Evolutionary conservation across 2,113 vertebrate genomes (phyloP).

Genomic region (Brachyhypopomus occidentalis): DNA sequence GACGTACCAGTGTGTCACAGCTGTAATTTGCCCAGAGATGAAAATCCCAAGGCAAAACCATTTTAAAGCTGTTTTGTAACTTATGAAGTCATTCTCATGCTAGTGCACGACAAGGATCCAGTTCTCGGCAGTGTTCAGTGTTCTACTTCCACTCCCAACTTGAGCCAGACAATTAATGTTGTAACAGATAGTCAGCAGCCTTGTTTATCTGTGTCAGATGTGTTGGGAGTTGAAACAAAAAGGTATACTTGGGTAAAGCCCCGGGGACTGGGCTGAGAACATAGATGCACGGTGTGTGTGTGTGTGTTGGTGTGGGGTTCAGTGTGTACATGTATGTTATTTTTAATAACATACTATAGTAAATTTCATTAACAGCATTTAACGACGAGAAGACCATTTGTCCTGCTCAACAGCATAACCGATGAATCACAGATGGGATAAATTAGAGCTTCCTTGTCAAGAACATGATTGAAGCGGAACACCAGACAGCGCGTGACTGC

Average conservation of each 20-base stretch:
- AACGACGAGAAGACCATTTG: background rate
- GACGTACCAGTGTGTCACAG: background rate
- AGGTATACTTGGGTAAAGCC: background rate
- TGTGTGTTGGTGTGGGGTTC: background rate
- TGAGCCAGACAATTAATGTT: no score
- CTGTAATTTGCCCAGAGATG: background rate
- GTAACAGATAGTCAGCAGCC: no score
- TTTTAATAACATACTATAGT: no score
- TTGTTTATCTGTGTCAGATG: no score
- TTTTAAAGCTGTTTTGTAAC: background rate
- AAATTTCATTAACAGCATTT: slow-evolving; percentile 5
- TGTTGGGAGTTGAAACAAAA: background rate
- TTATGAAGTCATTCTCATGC: background rate
- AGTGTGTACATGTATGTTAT: background rate
- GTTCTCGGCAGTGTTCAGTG: background rate
- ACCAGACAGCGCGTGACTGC: slow-evolving; percentile 4
- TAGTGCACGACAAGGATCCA: background rate
- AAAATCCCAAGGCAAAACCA: background rate
- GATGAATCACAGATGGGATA: background rate
- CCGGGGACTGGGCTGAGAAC: background rate
- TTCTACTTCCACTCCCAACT: no score
- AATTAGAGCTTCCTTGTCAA: slow-evolving; percentile 4
- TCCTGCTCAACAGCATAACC: background rate
- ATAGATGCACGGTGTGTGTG: background rate
- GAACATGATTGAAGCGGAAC: background rate